Evolutionary conservation across 2,888 invertebrate species (phyloP).

Genomic region (Ormyrus thymus): DNA sequence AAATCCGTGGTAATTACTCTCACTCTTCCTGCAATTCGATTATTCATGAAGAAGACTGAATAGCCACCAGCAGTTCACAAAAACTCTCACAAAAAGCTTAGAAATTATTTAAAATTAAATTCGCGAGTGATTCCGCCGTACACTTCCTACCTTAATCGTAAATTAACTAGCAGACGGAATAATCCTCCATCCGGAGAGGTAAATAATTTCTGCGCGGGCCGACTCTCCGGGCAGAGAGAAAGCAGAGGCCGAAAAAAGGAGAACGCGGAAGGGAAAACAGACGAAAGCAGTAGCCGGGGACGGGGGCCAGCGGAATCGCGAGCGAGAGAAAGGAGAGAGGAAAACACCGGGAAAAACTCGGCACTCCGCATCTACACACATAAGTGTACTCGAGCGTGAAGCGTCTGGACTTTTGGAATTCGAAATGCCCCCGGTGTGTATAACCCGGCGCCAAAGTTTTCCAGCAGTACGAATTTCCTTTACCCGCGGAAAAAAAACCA

Average conservation of each 20-base stretch:
- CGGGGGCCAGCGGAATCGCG: background rate
- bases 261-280: background rate
- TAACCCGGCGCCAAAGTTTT: slow-evolving; percentile 22
- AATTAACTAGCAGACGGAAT: slow-evolving; percentile 34
- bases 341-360: slow-evolving; percentile 4
- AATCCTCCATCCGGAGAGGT: slow-evolving; percentile 40
- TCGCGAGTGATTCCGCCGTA: background rate
- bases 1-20: too few relatives aligned
- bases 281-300: background rate
- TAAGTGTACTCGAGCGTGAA: slow-evolving; percentile 26
- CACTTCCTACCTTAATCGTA: background rate
- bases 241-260: background rate
- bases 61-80: too few relatives aligned
- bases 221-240: slow-evolving; percentile 5
- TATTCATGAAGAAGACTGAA: too few relatives aligned
- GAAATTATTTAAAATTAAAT: too few relatives aligned
- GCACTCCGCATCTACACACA: background rate
- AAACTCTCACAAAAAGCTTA: too few relatives aligned
- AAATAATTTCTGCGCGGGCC: slow-evolving; percentile 28
- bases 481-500: background rate
- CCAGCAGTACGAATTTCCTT: slow-evolving; percentile 29
- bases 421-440: slow-evolving; percentile 21
- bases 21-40: too few relatives aligned
- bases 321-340: background rate
- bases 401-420: slow-evolving; percentile 47